phyloP scores from a whole-genome alignment of 2,113 vertebrate species.

The Alces alces region DNA sequence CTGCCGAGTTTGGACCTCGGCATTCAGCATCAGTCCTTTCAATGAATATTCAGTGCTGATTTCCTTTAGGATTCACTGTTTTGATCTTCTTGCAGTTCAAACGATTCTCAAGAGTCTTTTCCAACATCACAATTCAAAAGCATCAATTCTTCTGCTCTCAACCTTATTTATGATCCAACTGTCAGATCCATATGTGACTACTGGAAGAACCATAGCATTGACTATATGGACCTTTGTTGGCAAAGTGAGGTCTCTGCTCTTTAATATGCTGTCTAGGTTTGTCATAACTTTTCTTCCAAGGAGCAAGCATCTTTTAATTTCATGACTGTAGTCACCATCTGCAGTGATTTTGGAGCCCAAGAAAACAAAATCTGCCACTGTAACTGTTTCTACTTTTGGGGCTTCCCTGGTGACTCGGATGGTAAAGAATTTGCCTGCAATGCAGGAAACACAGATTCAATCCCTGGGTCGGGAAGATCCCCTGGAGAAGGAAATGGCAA shows the following conservation, averaged over 20 bases:
- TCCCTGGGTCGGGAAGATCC: rapidly evolving
- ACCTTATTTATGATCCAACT: background rate
- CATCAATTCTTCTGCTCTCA: background rate
- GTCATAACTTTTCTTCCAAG: background rate
- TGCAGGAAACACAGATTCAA: background rate
- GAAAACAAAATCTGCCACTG: background rate
- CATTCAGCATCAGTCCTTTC: background rate
- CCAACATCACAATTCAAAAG: background rate
- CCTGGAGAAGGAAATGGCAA: background rate
- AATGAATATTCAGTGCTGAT: background rate
- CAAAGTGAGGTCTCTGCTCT: background rate
- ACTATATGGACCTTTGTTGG: rapidly evolving
- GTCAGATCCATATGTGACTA: background rate
- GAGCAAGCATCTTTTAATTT: background rate
- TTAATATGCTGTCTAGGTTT: background rate
- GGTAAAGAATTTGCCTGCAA: background rate
- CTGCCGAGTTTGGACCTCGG: too few relatives aligned
- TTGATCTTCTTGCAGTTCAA: background rate
- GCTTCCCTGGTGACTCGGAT: background rate
- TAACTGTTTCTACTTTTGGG: rapidly evolving
- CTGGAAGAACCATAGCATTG: background rate
- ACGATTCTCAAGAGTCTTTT: background rate
- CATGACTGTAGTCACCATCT: background rate
- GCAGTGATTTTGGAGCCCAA: background rate
- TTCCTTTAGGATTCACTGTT: background rate